Base-by-base conservation (phyloP, 2,888 invertebrate genomes). In the Lasioglossum figueresi region DNA sequence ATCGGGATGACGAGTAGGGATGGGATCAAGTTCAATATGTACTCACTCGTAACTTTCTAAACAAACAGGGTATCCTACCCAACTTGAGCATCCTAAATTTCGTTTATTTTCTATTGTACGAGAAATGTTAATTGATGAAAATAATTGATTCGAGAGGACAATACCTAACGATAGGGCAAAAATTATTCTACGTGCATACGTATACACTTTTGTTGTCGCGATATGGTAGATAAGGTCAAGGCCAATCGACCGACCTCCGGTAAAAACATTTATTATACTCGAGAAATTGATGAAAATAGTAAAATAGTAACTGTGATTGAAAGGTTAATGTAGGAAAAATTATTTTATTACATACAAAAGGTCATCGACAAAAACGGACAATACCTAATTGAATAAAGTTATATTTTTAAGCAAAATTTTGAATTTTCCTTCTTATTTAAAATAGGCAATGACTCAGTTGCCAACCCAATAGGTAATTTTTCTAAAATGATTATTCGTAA, bases 1-100 rank as follows among this genome's bases (percentile, higher is more conserved):
- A 85, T 88, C 85, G 81, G 52, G 71, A 3, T 66, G 34, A 66
- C 66, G 19, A 16, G 37, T 23, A 37, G 31, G 16, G 63, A 63
- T 63, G 63, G 63, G 31, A 63, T 63, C 63, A 31, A 63, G 31
- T 63, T 63, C 63, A 31, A 34, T 10, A 14, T 1, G 16, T 63
- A 27, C 31, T 16, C 63, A 16, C 63, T 43, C 43, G 43, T 14
- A 43, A 43, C 52, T 23, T 23, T 52, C 8, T 52, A 23, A 23
- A 52, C 43, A 48, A 48, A 48, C 52, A 52, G 8, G 6, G 0
- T 52, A 23, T 23, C 23, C 52, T 23, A 52, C 10, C 23, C 8
- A 8, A 23, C 52, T 52, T 8, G 10, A n/a, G 0, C 0, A 23
- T 52, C 10, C 8, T n/a, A 23, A 23, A 23, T 52, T 2, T 52